Evolutionary conservation across 2,113 vertebrate genomes (phyloP).

Genomic region (Microcebus murinus): DNA sequence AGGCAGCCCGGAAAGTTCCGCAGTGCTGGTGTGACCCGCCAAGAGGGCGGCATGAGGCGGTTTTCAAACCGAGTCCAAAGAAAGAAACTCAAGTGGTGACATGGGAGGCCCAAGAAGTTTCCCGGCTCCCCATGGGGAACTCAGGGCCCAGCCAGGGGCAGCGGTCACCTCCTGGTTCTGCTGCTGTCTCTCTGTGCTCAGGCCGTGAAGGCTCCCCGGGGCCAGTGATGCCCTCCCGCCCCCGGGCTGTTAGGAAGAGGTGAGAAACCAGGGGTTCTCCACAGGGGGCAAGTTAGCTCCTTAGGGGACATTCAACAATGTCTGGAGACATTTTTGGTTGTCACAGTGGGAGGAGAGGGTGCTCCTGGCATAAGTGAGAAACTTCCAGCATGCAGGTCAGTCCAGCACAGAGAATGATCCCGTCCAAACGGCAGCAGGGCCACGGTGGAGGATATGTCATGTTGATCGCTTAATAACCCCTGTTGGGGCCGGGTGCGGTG

Average conservation of each 20-base stretch:
- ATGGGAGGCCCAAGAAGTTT: background rate
- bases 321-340: background rate
- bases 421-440: fast-evolving
- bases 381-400: fast-evolving
- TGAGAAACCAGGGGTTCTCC: background rate
- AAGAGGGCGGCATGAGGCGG: slow-evolving; percentile 10
- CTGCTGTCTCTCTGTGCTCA: background rate
- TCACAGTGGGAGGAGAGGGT: background rate
- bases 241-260: background rate
- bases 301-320: background rate
- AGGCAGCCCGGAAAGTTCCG: slow-evolving; percentile 38
- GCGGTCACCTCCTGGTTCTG: background rate
- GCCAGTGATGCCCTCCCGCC: background rate
- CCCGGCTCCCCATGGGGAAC: background rate
- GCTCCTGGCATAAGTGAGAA: background rate
- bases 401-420: fast-evolving
- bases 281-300: fast-evolving
- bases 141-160: background rate
- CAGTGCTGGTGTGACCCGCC: background rate
- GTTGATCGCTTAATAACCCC: fast-evolving
- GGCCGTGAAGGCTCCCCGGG: background rate
- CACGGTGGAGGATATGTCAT: fast-evolving
- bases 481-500: no score
- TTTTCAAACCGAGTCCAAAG: background rate
- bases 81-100: background rate